A percentile compares a stretch with the other conserved stretches of the same genome.
Evolutionary conservation across 2,113 vertebrate species (phyloP).

Genomic region (Microcebus ravelobensis): DNA sequence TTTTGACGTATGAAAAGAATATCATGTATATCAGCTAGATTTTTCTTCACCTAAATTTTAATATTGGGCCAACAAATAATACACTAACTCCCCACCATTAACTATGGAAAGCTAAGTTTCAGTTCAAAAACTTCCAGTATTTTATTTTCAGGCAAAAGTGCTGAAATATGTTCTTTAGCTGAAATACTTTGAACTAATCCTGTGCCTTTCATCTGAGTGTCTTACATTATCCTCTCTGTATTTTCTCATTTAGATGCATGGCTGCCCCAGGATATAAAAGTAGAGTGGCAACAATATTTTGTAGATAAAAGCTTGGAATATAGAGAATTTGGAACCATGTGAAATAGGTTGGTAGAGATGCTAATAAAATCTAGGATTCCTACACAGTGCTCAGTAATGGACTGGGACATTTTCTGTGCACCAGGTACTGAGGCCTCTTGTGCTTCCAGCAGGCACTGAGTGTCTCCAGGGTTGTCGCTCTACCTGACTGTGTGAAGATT

Average conservation of each 20-base stretch:
- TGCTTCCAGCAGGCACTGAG: not conserved
- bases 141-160: slow-evolving; percentile 9
- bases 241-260: slow-evolving; percentile 34
- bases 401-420: not conserved
- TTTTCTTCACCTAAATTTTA: slow-evolving; percentile 18
- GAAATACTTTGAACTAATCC: slow-evolving; percentile 24
- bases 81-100: not conserved
- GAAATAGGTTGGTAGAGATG: not conserved
- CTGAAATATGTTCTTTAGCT: not conserved
- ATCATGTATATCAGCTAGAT: not conserved
- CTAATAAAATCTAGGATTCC: not conserved
- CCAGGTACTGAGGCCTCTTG: not conserved
- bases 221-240: not conserved
- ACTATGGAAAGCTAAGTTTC: not conserved
- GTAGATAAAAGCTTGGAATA: not conserved
- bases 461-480: not conserved
- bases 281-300: not conserved
- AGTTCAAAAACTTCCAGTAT: slow-evolving; percentile 13
- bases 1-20: not conserved
- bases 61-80: not conserved
- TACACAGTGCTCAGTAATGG: not conserved
- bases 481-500: not conserved
- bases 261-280: not conserved
- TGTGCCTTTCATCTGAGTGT: slow-evolving; percentile 1
- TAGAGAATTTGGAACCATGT: not conserved